phyloP scores from a whole-genome alignment of 2,888 invertebrate genomes.

The Sarcophaga caerulescens region DNA sequence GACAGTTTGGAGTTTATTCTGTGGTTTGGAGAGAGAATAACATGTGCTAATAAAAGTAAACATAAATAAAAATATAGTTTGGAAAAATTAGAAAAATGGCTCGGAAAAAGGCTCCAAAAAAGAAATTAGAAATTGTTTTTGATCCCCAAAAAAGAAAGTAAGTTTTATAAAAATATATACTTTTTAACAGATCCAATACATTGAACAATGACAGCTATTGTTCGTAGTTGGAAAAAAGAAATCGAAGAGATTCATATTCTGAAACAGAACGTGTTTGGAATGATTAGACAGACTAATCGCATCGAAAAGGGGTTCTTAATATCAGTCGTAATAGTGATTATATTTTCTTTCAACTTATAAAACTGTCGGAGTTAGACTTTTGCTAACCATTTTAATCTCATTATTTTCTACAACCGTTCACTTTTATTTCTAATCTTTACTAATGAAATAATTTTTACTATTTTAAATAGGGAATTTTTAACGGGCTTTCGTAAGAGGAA shows the following conservation, averaged over 20 bases:
- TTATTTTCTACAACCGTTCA: no score
- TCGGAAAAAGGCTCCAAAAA: conserved; percentile 69
- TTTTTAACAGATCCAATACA: neutral
- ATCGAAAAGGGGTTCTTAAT: no score
- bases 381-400: no score
- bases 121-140: conserved; percentile 82
- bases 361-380: no score
- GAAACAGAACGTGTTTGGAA: no score
- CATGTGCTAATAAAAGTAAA: conserved; percentile 38
- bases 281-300: no score
- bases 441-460: conserved; percentile 11
- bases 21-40: neutral
- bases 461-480: conserved; percentile 85
- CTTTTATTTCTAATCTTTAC: no score
- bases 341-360: no score
- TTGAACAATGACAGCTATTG: neutral
- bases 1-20: neutral
- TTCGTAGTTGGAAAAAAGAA: no score
- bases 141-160: conserved; percentile 84
- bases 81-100: conserved; percentile 70
- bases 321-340: no score
- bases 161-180: conserved; percentile 59
- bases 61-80: conserved; percentile 15
- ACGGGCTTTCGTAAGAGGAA: conserved; percentile 92
- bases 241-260: no score